Evolutionary conservation across 2,888 invertebrate genomes (phyloP).

Genomic region (Allophyes oxyacanthae): DNA sequence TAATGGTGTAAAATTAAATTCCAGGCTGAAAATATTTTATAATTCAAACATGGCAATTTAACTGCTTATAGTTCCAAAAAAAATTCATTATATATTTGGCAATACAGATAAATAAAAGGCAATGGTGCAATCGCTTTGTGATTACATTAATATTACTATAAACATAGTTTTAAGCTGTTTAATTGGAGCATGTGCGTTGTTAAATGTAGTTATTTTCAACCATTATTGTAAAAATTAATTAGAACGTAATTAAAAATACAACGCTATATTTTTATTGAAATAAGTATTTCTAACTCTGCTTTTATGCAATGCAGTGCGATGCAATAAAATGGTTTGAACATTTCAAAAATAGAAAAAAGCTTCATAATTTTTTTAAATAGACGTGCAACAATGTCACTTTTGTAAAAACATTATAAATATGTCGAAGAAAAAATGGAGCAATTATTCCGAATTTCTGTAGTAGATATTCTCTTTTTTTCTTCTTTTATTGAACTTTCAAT

Average conservation of each 20-base stretch:
- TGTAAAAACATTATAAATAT: too few relatives aligned
- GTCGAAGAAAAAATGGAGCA: too few relatives aligned
- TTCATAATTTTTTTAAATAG: too few relatives aligned
- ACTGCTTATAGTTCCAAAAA: too few relatives aligned
- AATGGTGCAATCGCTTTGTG: conserved; percentile 74
- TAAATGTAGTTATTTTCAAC: conserved; percentile 54
- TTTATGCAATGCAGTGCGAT: conserved; percentile 13
- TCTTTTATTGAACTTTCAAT: too few relatives aligned
- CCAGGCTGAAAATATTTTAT: too few relatives aligned
- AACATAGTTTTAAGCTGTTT: conserved; percentile 65
- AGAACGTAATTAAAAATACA: conserved; percentile 41
- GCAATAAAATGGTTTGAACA: conserved; percentile 12
- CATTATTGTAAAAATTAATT: conserved; percentile 45
- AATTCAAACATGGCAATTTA: too few relatives aligned
- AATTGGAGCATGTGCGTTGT: conserved; percentile 48
- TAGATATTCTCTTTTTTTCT: too few relatives aligned
- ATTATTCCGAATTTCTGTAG: too few relatives aligned
- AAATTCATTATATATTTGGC: conserved; percentile 42
- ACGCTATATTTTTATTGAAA: conserved; percentile 45
- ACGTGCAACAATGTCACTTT: too few relatives aligned
- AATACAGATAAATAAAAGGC: conserved; percentile 57
- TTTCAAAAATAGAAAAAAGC: too few relatives aligned
- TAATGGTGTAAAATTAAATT: too few relatives aligned
- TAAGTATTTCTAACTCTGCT: conserved; percentile 29
- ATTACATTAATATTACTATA: conserved; percentile 66